Conservation (phyloP, 2,888 invertebrate genomes). For the Periphyllus acericola region DNA sequence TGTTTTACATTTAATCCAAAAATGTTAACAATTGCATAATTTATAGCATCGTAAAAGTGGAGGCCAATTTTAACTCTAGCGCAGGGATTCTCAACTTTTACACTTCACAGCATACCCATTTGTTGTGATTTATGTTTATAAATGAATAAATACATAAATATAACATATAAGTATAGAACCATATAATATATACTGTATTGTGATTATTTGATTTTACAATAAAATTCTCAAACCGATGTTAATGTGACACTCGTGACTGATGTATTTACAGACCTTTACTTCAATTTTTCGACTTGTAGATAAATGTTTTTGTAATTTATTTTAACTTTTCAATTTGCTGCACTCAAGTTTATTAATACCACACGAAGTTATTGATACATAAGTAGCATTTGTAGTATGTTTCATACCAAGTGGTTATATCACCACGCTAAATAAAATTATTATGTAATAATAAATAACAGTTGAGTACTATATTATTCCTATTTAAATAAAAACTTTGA, state of each 20-base stretch:
- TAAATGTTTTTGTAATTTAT: not conserved
- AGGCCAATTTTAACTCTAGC: constrained; percentile 28
- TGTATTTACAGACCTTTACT: not conserved
- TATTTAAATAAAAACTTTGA: not conserved
- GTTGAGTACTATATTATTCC: not conserved
- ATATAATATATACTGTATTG: not conserved
- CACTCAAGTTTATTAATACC: not conserved
- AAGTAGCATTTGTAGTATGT: not conserved
- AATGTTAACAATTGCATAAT: constrained; percentile 39
- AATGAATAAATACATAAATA: constrained; percentile 33
- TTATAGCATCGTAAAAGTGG: constrained; percentile 32
- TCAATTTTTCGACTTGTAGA: not conserved
- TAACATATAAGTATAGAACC: not conserved
- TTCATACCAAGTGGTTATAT: not conserved
- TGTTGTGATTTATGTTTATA: constrained; percentile 42
- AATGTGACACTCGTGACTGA: constrained; percentile 25
- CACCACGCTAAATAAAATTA: not conserved
- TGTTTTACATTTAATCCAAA: constrained; percentile 31
- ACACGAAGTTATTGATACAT: not conserved
- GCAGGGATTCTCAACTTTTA: constrained; percentile 22
- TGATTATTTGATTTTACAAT: not conserved
- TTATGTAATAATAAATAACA: not conserved
- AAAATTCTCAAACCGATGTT: constrained; percentile 16
- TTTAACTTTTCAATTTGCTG: not conserved
- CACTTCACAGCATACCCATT: constrained; percentile 19